Evolutionary conservation across 2,113 vertebrate species (phyloP), one percentile per base, ranked within the genome.

Genomic region (Potamarius usumacintae): DNA sequence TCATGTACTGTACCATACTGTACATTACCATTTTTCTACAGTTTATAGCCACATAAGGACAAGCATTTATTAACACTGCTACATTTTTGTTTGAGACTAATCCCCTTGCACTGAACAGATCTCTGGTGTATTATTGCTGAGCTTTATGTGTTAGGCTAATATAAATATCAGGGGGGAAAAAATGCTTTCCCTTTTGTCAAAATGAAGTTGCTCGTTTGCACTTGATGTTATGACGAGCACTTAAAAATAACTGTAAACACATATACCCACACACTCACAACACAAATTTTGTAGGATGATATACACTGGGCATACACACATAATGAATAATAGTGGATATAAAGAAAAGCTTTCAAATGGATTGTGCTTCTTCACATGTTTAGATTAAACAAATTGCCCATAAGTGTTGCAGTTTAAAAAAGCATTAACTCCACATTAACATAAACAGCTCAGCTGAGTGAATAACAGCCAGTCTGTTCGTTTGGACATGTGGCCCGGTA

Each of bases 331-430:
- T 79, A 88, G 71, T 58, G 34, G 60, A 65, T 65, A 78, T 65
- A 87, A 65, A 63, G 42, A 50, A 87, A 83, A 79, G 48, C 72
- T 79, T 53, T 88, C 67, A 84, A 27, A 87, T 83, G 30, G 58
- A 84, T 77, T 90, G 77, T 69, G 25, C 74, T 88, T 82, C 55
- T 58, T 80, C 81, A 76, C 67, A 86, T 84, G 63, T 85, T 88
- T 86, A 81, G 82, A 85, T 81, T 77, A 83, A 88, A 86, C 53
- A 60, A 85, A 86, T 82, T 83, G 78, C 67, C 65, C 62, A 67
- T 88, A 88, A 88, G 87, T 88, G 81, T 77, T 84, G 81, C 87
- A 78, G 81, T 86, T 88, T 81, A 55, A 88, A 90, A 88, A 83
- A 62, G 84, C 85, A 86, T 88, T 86, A 90, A 86, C 80, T 84